Base-by-base conservation (phyloP, 2,888 invertebrate genomes). In the Chloromyia formosa region DNA sequence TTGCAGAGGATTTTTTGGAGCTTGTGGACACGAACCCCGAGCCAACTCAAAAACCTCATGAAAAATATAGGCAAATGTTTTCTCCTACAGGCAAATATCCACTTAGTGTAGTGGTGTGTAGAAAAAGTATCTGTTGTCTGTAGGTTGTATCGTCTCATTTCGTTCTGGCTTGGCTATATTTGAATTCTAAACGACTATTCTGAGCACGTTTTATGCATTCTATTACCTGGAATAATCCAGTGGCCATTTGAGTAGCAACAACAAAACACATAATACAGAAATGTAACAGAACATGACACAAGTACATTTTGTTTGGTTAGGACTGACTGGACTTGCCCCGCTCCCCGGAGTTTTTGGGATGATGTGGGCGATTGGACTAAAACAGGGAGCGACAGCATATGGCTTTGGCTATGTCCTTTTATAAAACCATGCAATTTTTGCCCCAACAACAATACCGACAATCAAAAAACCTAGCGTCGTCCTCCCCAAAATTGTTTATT, bases 161-260 rank as follows among this genome's bases (percentile, higher is more conserved):
- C 7, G 27, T 35, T 35, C 27, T 2, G 27, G 7, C 35, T n/a
- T 4, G 12, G 49, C 16, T 66, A 22, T 45, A 66, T 66, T 66
- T 66, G 49, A 45, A 49, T 66, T 49, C 49, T 20, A 18, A 49
- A 66, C 40, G 58, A 71, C 56, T 71, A 73, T 73, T 73, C 73
- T 22, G 53, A 45, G 62, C 73, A 73, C 73, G 64, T 73, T 73
- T 54, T 62, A 62, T 73, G 35, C 62, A 73, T 64, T 73, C 54
- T 56, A 64, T 64, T 64, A 73, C 64, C 53, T 40, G 56, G 61
- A 62, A 53, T 60, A 53, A 49, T 40, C 71, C 71, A n/a, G 56
- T 22, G 35, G 40, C 56, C n/a, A 42, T 58, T 40, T 58, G 40
- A 56, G 40, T 4, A 71, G 7, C 27, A 35, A 35, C 35, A 40